Evolutionary conservation across 2,113 vertebrate genomes (phyloP).

Genomic region (Ptyas mucosa): DNA sequence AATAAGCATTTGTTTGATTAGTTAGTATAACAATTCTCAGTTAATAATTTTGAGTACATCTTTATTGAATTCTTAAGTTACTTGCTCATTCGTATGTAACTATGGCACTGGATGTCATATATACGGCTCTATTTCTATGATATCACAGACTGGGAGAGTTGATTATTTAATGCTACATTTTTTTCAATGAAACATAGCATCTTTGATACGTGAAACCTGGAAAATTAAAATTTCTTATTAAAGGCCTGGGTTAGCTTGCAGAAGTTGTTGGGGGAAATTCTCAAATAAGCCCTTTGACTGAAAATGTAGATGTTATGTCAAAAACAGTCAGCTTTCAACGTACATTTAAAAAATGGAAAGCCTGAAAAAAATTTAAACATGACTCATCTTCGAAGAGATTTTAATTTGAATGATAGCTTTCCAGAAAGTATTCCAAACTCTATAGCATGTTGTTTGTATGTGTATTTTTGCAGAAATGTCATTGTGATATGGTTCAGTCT

Average conservation of each 20-base stretch:
- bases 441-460: not conserved
- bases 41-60: not conserved
- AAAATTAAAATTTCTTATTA: not conserved
- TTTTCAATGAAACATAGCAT: not conserved
- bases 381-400: constrained; percentile 1
- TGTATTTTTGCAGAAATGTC: not conserved
- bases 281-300: not conserved
- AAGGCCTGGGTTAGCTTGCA: not conserved
- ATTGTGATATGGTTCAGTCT: not conserved
- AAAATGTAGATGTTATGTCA: not conserved
- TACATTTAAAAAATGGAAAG: not conserved
- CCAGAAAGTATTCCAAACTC: not conserved
- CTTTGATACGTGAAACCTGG: not conserved
- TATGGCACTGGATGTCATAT: not conserved
- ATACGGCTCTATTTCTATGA: not conserved
- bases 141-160: not conserved
- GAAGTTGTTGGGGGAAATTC: not conserved
- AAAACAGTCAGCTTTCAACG: not conserved
- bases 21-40: not conserved
- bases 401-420: not conserved
- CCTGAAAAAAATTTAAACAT: not conserved
- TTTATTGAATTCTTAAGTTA: not conserved
- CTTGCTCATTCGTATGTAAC: not conserved
- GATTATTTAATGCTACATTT: not conserved
- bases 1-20: not conserved